Evolutionary conservation across 2,113 vertebrate genomes (phyloP), one percentile per base, ranked within the genome.

Genomic region (Apistogramma diplotaenia): DNA sequence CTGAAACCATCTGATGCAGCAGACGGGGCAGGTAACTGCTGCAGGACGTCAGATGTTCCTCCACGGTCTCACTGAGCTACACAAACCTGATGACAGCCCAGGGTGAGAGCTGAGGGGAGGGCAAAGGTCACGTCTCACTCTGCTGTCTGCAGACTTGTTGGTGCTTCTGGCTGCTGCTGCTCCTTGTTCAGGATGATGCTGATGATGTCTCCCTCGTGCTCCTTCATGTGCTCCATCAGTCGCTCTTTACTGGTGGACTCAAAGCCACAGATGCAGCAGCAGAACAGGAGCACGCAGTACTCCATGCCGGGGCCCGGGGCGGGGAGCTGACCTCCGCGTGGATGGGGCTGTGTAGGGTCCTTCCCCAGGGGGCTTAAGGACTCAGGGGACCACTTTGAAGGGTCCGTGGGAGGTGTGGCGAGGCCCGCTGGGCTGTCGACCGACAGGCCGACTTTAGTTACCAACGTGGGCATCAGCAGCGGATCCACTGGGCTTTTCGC

Each of bases 221-320:
- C 97, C 91, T 99, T 99, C 98, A 99, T 99, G 81, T 99, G 98
- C 91, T 98, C 98, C 92, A 99, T 95, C 82, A 99, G 96, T 19
- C 96, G 96, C 87, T 99, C 98, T 90, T 99, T 99, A 89, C 96
- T 98, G 82, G 97, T 97, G 16, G 98, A 99, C 87, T 99, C 98
- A 27, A 99, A 99, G 51, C 98, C 97, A 35, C 98, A 99, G 91
- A 99, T 98, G 29, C 98, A 99, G 93, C 98, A 99, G 92, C 98
- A 99, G 95, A 99, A 99, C 74, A 99, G 92, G 35, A 99, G 94
- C 87, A 99, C 93, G 2, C 98, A 99, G 79, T 97, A 97, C 85
- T 99, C 98, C 90, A 96, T 95, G 11, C 94, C 25, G 1, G 78
- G 51, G 29, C 82, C 90, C 0, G 82, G 61, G 23, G 9, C 4